Base-by-base conservation (phyloP, 1,140 invertebrate genomes). In the Lamellibrachia luymesi region DNA sequence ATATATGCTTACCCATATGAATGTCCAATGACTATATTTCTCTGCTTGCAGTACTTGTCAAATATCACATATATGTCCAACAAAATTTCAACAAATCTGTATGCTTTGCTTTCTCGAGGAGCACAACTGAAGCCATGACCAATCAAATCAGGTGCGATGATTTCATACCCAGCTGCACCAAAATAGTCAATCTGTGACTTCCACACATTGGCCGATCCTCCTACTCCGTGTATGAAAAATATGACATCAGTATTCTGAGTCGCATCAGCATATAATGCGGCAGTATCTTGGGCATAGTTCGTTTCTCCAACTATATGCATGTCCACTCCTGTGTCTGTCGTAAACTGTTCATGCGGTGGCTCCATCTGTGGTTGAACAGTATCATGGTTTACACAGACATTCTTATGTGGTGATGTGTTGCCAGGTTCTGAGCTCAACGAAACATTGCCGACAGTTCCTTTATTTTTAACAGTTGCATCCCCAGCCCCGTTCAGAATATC, bases 201-300 rank as follows among this genome's bases (percentile, higher is more conserved):
- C 97, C 98, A 98, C 50, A 97, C 96, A 94, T 98, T 97, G n/a
- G 97, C 97, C 4, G 97, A 97, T 13, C 97, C 97, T 8, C 97
- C 97, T 93, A 98, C 97, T 8, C 98, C 97, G 95, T 98, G 98
- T 50, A 98, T 96, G 94, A 98, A 97, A 93, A 98, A 97, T 93
- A 98, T 96, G 50, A 51, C 52, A n/a, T 51, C 90, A 50, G 5
- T 51, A 8, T 50, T 56, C 38, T 92, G 92, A 17, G 64, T 22
- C 13, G 1, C 49, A n/a, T n/a, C 51, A 4, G 22, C 17, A 17
- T 51, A 91, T 50, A 25, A 50, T 50, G 91, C 13, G 91, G 95
- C 51, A 22, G 25, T 80, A 17, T 80, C 25, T 80, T 10, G 13
- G 13, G 17, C 17, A 10, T 80, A 4, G 64, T 80, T 22, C 25